phyloP scores from a whole-genome alignment of 2,113 vertebrate genomes.

The Sciurus niger region DNA sequence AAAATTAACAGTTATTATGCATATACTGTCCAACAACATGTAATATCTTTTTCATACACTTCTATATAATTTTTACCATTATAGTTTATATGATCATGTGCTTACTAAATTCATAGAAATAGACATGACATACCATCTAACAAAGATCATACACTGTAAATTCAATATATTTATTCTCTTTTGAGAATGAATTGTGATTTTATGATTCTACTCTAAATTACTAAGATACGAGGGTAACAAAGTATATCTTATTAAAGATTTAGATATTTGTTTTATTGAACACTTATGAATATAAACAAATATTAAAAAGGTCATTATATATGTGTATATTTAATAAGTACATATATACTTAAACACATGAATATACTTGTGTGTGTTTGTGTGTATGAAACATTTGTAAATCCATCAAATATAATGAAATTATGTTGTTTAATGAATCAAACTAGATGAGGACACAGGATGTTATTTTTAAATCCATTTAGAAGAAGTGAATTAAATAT shows the following conservation, averaged over 20 bases:
- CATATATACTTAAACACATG: not conserved
- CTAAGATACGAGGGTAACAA: not conserved
- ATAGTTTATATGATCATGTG: not conserved
- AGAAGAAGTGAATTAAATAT: not conserved
- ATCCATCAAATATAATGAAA: not conserved
- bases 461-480: not conserved
- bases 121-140: not conserved
- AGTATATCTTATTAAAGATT: not conserved
- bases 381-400: not conserved
- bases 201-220: not conserved
- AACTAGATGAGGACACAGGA: not conserved
- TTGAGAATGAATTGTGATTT: not conserved
- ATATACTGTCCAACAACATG: not conserved
- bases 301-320: not conserved
- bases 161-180: not conserved
- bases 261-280: not conserved
- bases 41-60: not conserved
- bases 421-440: not conserved
- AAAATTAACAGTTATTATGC: not conserved
- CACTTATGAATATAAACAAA: not conserved
- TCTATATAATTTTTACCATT: not conserved
- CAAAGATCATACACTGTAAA: not conserved
- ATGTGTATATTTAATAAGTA: not conserved
- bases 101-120: slow-evolving; percentile 28
- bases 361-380: not conserved